phyloP scores from a whole-genome alignment of 1,140 invertebrate species.

The Sminthurinus signatus region DNA sequence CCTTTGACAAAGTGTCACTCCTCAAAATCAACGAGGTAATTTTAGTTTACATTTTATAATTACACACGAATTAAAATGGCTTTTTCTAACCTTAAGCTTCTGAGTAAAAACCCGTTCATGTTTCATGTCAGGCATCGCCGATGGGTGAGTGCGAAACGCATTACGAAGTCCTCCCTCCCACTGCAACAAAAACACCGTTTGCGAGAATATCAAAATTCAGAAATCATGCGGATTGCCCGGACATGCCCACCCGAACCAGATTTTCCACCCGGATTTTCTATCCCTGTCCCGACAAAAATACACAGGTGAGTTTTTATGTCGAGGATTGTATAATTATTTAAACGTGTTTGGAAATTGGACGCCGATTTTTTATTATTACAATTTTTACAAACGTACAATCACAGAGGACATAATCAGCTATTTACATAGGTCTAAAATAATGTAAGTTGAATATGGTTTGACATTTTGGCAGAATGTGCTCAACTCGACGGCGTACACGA shows the following conservation, averaged over 20 bases:
- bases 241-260: slow-evolving; percentile 22
- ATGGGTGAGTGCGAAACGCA: slow-evolving; percentile 37
- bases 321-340: neutral
- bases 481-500: slow-evolving; percentile 35
- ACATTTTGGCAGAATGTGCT: slow-evolving; percentile 25
- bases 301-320: slow-evolving; percentile 15
- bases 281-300: slow-evolving; percentile 24
- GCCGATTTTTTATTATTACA: no score
- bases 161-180: slow-evolving; percentile 32
- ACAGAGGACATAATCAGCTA: neutral
- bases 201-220: slow-evolving; percentile 30
- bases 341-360: neutral
- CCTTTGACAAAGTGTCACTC: neutral
- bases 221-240: slow-evolving; percentile 39
- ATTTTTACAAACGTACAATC: neutral
- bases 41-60: no score
- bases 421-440: neutral
- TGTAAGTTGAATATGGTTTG: neutral
- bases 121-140: slow-evolving; percentile 30
- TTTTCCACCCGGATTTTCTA: slow-evolving; percentile 16
- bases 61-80: no score
- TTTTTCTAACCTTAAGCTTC: neutral
- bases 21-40: neutral
- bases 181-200: slow-evolving; percentile 18
- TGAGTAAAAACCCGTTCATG: no score